Percentiles rank a stretch among this genome's conserved stretches.
These are phyloP conservation scores for Brachylomia viminalis DNA, from an alignment of 2,888 invertebrate genomes.

Conservation along the genomic window DNA sequence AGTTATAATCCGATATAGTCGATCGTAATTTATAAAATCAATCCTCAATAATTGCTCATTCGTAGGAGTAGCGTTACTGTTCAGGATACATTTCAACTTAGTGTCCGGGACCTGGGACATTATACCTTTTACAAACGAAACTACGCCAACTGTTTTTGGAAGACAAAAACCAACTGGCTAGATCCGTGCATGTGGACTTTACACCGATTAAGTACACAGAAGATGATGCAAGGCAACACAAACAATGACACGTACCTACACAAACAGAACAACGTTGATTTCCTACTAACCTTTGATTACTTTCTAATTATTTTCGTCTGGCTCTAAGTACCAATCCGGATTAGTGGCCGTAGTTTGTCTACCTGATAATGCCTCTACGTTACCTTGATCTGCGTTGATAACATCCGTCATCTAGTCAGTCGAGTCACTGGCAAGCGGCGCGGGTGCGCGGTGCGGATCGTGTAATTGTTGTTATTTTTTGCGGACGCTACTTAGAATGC, in stretches of 20 bases:
- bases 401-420: slow-evolving; percentile 66
- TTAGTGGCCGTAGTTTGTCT: slow-evolving; percentile 49
- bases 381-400: slow-evolving; percentile 73
- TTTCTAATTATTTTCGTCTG: slow-evolving; percentile 54
- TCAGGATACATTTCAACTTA: neutral
- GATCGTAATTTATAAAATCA: too few relatives aligned
- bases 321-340: slow-evolving; percentile 55
- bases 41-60: too few relatives aligned
- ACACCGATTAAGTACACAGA: slow-evolving; percentile 16
- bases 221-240: slow-evolving; percentile 25
- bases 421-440: slow-evolving; percentile 65
- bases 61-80: too few relatives aligned
- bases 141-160: neutral
- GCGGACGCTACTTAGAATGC: slow-evolving; percentile 71
- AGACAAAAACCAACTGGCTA: neutral
- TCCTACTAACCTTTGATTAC: slow-evolving; percentile 30
- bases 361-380: slow-evolving; percentile 70
- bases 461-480: slow-evolving; percentile 79
- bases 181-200: slow-evolving; percentile 25
- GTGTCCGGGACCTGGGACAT: slow-evolving; percentile 1
- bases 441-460: slow-evolving; percentile 69
- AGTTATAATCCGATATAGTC: neutral
- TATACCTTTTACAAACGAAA: slow-evolving; percentile 7
- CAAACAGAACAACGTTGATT: neutral
- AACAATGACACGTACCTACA: slow-evolving; percentile 7